Base-by-base conservation (phyloP, 2,888 invertebrate genomes). In the Scelioninae gen. 1 region DNA sequence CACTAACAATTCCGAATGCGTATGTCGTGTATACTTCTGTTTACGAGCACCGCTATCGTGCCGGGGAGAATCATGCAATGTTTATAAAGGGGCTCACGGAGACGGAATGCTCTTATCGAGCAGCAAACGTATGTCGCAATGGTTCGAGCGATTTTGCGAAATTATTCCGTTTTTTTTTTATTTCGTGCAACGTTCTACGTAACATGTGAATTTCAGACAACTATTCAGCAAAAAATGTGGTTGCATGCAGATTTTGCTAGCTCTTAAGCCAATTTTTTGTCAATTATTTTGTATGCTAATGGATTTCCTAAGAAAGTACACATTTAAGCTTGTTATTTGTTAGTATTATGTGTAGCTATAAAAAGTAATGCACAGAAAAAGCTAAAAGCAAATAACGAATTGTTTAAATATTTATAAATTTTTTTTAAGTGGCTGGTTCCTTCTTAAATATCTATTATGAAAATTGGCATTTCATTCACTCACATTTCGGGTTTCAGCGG, bases 31-130 rank as follows among this genome's bases (percentile, higher is more conserved):
- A 53, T 53, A 53, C 71, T 72, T 34, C 49, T 77, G 72, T 77
- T 81, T 81, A 76, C 76, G 81, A 81, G 56, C 45, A 45, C 9
- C 34, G 65, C 51, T 62, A 45, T 72, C 77, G 77, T 68, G 49
- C 56, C 47, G 34, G 55, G 10, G 60, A 58, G 82, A 58, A 77
- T 62, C 82, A 77, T 82, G 82, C 77, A 77, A 82, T 82, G 82
- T 77, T 82, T 77, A 74, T 82, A 77, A 82, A 76, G 63, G 72
- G 79, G 43, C 38, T 72, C 72, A 13, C 43, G 31, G 29, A 72
- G 75, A 76, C 55, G 69, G 53, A 69, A 51, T 49, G 55, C 49
- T 69, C 65, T 76, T 69, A 76, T 71, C 76, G 76, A 65, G 56
- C 55, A 49, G 40, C 15, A 38, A 78, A 65, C 65, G 60, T 72